Base-by-base conservation (phyloP, 2,888 invertebrate species). In the Leptopilina syphax region DNA sequence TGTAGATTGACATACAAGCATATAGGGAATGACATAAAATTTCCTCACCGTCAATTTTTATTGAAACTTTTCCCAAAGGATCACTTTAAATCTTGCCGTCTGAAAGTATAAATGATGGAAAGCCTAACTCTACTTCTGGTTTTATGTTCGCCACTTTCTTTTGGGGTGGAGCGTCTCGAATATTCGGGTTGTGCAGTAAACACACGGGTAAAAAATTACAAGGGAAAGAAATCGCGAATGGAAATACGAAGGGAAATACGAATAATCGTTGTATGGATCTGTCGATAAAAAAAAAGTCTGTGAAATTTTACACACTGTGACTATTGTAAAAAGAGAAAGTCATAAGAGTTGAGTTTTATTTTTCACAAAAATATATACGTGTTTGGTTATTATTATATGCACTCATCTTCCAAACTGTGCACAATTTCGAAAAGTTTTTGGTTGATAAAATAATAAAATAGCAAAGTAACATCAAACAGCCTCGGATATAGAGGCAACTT, bases 301-400 rank as follows among this genome's bases (percentile, higher is more conserved):
- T n/a, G 13, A 27, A 34, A 73, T 73, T n/a, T 34, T 34, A 9
- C 34, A 9, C 34, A 54, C 57, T 27, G n/a, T n/a, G 27, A 50
- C 34, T 44, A 44, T 44, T 44, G 7, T 10, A 73, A 73, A 73
- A 70, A 73, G 34, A 34, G 34, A 34, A 34, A 34, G 34, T 34
- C 34, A 34, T 34, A 34, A 34, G 34, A 34, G 73, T 73, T n/a
- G 81, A 83, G 80, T 77, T 80, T 84, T 76, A 44, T 76, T 54
- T 76, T 76, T 84, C 83, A 41, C n/a, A 41, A 66, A 66, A 66
- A 27, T 18, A 18, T 18, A 18, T 18, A 18, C 18, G 18, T 18
- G 18, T 18, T 18, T 18, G 18, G 18, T 18, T 18, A 18, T 18
- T 18, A 18, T 18, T 18, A 18, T 18, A 18, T 18, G 18, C 18